These are phyloP conservation scores for Chlorodrepanis virens DNA, from an alignment of 2,113 vertebrate species.

Conservation along the genomic window DNA sequence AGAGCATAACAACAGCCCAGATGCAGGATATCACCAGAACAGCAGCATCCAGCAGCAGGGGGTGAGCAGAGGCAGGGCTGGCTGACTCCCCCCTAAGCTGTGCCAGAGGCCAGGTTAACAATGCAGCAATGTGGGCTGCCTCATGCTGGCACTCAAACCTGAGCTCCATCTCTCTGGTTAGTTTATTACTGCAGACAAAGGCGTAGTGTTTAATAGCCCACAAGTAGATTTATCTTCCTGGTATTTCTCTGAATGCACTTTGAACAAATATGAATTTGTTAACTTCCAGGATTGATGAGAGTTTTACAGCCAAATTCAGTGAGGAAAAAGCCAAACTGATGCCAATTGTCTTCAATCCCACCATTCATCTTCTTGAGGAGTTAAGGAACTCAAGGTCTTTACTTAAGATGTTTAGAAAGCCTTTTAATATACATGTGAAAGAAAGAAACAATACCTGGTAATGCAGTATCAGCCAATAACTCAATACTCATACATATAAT, in stretches of 20 bases:
- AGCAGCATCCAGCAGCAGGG: accelerated
- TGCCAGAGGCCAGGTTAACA: not conserved
- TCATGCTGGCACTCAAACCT: not conserved
- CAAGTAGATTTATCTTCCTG: not conserved
- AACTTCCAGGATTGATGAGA: not conserved
- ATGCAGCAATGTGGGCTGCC: not conserved
- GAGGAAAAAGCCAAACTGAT: not conserved
- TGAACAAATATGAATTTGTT: not conserved
- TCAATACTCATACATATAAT: not conserved
- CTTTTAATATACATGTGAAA: not conserved
- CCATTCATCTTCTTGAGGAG: not conserved
- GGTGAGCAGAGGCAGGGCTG: not conserved
- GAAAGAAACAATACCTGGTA: not conserved
- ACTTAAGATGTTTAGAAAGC: not conserved
- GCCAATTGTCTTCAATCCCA: not conserved
- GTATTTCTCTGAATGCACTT: not conserved
- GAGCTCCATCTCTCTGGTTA: not conserved
- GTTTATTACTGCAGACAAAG: not conserved
- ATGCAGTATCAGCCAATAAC: not conserved
- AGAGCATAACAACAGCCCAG: accelerated
- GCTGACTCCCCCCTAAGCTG: not conserved
- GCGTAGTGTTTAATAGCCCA: not conserved
- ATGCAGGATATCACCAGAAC: not conserved
- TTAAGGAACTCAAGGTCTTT: not conserved
- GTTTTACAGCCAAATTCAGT: not conserved